These are phyloP conservation scores for Drosophila quasianomalipes DNA, from an alignment of 2,888 invertebrate genomes.

Conservation along the genomic window DNA sequence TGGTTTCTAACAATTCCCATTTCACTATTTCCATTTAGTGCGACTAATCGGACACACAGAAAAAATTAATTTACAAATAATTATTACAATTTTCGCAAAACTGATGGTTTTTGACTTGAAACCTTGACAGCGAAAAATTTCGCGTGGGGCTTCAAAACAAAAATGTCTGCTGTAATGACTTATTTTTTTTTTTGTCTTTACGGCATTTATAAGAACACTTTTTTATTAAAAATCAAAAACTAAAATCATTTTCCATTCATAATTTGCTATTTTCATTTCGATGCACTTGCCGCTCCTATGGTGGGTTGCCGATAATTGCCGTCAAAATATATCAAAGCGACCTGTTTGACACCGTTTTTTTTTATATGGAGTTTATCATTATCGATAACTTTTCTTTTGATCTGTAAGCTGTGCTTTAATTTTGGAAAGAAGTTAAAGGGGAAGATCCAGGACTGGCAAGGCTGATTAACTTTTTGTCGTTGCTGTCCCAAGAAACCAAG, in stretches of 20 bases:
- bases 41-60: neutral
- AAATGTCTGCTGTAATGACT: neutral
- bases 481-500: neutral
- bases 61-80: neutral
- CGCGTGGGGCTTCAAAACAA: neutral
- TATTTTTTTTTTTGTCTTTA: neutral
- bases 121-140: neutral
- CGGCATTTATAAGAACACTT: neutral
- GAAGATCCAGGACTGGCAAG: neutral
- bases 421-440: neutral
- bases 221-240: neutral
- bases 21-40: neutral
- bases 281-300: neutral
- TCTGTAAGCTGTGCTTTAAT: neutral
- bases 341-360: neutral
- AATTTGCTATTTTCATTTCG: neutral
- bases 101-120: neutral
- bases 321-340: neutral
- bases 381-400: neutral
- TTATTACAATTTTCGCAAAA: neutral
- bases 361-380: neutral
- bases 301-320: neutral
- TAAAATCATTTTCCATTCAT: neutral
- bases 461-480: neutral
- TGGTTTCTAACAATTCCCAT: conserved; percentile 32